Evolutionary conservation across 2,888 invertebrate species (phyloP).

Genomic region (Rugalucina vietnamica): DNA sequence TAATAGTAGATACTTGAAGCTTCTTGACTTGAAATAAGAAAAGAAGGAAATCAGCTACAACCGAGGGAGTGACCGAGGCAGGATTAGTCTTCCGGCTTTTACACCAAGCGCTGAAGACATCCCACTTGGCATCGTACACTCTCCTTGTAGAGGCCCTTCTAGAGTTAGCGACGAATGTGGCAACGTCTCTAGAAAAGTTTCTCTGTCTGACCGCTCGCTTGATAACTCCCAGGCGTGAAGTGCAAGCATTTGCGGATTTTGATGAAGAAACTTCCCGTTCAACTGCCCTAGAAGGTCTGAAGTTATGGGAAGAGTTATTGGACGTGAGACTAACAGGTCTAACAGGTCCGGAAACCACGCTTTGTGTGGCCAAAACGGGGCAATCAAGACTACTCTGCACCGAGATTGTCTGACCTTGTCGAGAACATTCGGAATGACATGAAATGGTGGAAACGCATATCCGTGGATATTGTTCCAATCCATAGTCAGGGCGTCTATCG

Average conservation of each 20-base stretch:
- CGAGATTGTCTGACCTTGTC: background rate
- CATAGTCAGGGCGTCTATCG: background rate
- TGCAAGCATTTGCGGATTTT: background rate
- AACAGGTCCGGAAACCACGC: background rate
- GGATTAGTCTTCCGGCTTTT: background rate
- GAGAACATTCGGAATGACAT: background rate
- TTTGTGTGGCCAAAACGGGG: background rate
- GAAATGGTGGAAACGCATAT: conserved; percentile 18
- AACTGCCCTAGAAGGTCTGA: background rate
- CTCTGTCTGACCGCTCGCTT: background rate
- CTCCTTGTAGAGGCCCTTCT: background rate
- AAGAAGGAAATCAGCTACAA: background rate
- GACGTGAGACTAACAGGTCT: background rate
- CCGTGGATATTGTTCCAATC: background rate
- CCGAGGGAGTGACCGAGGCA: background rate
- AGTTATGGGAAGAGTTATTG: background rate
- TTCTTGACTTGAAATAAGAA: background rate
- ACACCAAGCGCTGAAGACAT: background rate
- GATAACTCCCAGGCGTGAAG: conserved; percentile 7
- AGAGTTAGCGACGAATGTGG: background rate
- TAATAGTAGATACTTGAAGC: background rate
- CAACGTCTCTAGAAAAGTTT: background rate
- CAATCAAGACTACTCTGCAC: background rate
- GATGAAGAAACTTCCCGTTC: background rate
- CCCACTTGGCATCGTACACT: background rate